Percentiles rank a stretch among this genome's conserved stretches.
phyloP scores from a whole-genome alignment of 2,797 vertebrate species.

The Thamnophis elegans region DNA sequence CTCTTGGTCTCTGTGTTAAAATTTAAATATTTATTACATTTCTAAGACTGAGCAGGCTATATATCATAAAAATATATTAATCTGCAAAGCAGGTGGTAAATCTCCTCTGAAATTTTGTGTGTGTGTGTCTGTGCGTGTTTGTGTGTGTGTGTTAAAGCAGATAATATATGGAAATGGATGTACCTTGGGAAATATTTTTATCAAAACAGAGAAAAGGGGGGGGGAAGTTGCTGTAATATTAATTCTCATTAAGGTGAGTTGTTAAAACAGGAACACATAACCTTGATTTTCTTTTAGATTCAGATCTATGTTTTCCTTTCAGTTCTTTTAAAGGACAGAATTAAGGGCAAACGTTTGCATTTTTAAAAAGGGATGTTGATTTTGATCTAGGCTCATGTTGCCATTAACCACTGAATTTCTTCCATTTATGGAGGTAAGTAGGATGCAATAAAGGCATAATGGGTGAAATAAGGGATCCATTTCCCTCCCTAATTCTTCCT shows the following conservation, averaged over 20 bases:
- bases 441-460: background rate
- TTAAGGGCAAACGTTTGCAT: conserved; percentile 8
- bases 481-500: background rate
- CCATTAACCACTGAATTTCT: background rate
- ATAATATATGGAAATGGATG: conserved; percentile 62
- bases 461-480: background rate
- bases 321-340: conserved; percentile 40
- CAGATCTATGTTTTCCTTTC: conserved; percentile 18
- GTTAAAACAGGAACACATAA: conserved; percentile 36
- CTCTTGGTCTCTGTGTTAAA: conserved; percentile 47
- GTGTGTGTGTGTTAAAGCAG: conserved; percentile 53
- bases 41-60: conserved; percentile 52
- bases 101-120: conserved; percentile 60
- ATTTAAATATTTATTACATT: conserved; percentile 60
- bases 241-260: conserved; percentile 53
- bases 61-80: conserved; percentile 61
- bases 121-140: conserved; percentile 45
- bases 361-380: background rate
- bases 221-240: conserved; percentile 28
- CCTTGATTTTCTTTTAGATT: conserved; percentile 21
- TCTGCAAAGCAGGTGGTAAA: conserved; percentile 62
- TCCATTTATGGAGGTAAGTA: background rate
- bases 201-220: conserved; percentile 41
- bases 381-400: background rate
- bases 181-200: conserved; percentile 49